These are phyloP conservation scores for Acanthisitta chloris DNA, from an alignment of 2,113 vertebrate genomes.

Conservation along the genomic window DNA sequence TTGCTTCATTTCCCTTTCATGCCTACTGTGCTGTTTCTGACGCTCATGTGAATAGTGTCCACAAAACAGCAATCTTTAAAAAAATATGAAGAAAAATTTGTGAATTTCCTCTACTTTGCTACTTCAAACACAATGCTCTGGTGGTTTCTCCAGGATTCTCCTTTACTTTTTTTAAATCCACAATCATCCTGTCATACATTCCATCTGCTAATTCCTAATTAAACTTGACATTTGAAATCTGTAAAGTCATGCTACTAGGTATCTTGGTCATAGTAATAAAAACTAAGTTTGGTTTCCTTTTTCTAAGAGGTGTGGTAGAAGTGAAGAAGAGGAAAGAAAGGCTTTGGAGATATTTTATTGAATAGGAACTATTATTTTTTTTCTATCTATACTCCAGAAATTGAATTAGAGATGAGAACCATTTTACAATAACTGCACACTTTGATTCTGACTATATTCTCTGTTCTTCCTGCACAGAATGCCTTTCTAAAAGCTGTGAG, in stretches of 20 bases:
- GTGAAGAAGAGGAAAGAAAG: background rate
- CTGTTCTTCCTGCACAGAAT: background rate
- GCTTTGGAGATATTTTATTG: background rate
- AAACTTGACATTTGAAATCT: background rate
- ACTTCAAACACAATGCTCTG: background rate
- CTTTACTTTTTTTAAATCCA: background rate
- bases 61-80: background rate
- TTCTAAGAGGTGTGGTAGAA: background rate
- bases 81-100: background rate
- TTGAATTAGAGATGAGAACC: background rate
- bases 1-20: background rate
- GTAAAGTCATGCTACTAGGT: background rate
- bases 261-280: background rate
- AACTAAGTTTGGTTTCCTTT: background rate
- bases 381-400: background rate
- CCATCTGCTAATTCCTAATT: background rate
- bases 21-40: background rate
- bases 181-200: background rate
- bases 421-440: background rate
- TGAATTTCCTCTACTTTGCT: background rate
- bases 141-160: background rate
- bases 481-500: background rate
- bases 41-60: background rate
- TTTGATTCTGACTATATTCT: background rate
- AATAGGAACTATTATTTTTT: background rate